phyloP scores from a whole-genome alignment of 2,888 invertebrate species.

The Mythimna vitellina region DNA sequence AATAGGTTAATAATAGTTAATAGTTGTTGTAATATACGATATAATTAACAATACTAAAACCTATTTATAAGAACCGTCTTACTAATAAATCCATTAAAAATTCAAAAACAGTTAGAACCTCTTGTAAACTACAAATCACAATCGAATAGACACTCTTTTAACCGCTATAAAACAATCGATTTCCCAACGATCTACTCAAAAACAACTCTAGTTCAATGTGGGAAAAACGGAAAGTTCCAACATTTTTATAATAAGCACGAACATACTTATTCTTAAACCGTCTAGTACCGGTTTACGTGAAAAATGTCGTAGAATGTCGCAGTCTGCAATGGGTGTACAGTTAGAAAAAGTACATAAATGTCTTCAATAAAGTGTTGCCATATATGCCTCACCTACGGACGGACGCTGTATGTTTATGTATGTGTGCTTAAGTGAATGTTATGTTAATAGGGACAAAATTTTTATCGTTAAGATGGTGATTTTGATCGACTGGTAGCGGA shows the following conservation, averaged over 20 bases:
- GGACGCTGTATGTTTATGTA: slow-evolving; percentile 47
- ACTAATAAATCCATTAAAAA: slow-evolving; percentile 23
- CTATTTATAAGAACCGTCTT: not conserved
- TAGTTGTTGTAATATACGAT: too few species aligned
- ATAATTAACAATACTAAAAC: not conserved
- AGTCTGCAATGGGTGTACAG: slow-evolving; percentile 60
- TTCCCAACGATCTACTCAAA: slow-evolving; percentile 23
- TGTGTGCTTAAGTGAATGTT: slow-evolving; percentile 63
- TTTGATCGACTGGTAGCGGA: slow-evolving; percentile 29
- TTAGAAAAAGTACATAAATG: slow-evolving; percentile 66
- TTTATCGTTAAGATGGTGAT: slow-evolving; percentile 44
- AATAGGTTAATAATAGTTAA: too few species aligned
- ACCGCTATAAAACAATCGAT: slow-evolving; percentile 49
- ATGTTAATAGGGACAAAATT: slow-evolving; percentile 60
- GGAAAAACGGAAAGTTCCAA: slow-evolving; percentile 45
- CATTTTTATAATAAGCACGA: slow-evolving; percentile 60
- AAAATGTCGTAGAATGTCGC: slow-evolving; percentile 65
- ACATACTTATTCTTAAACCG: slow-evolving; percentile 41
- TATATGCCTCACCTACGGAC: slow-evolving; percentile 63
- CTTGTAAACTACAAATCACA: slow-evolving; percentile 33
- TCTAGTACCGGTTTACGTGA: slow-evolving; percentile 59
- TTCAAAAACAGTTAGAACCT: slow-evolving; percentile 21
- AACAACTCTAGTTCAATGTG: slow-evolving; percentile 48
- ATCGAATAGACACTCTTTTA: not conserved
- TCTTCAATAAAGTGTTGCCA: slow-evolving; percentile 57